Percentiles rank a stretch among this genome's conserved stretches.
Evolutionary conservation across 1,140 invertebrate genomes (phyloP).

Genomic region (Xylocopa sonorina): DNA sequence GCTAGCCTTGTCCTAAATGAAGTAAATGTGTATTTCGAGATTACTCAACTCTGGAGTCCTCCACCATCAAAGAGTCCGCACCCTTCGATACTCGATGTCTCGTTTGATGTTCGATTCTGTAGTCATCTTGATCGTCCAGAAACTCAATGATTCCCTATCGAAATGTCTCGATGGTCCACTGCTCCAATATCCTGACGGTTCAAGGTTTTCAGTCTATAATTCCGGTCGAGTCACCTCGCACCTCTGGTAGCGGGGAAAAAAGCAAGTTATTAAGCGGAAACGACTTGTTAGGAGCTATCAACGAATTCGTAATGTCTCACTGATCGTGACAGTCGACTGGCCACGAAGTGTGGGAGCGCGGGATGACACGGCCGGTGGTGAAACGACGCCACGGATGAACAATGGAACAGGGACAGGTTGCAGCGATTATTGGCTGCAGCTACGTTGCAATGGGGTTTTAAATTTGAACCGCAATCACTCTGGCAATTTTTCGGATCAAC

Average conservation of each 20-base stretch:
- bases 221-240: neutral
- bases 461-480: constrained; percentile 71
- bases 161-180: neutral
- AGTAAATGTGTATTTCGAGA: too few relatives aligned
- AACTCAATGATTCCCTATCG: neutral
- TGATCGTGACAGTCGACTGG: constrained; percentile 70
- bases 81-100: too few relatives aligned
- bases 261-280: constrained; percentile 54
- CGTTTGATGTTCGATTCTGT: too few relatives aligned
- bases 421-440: constrained; percentile 66
- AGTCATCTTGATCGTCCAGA: too few relatives aligned
- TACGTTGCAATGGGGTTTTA: constrained; percentile 67
- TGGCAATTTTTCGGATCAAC: constrained; percentile 70
- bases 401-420: constrained; percentile 67
- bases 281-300: constrained; percentile 39
- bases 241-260: neutral
- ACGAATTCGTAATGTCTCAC: constrained; percentile 61
- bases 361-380: constrained; percentile 69
- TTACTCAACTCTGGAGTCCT: too few relatives aligned
- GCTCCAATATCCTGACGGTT: neutral
- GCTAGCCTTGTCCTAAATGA: neutral
- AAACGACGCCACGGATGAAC: constrained; percentile 44
- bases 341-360: constrained; percentile 74
- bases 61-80: too few relatives aligned
- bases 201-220: neutral